Evolutionary conservation across 2,113 vertebrate genomes (phyloP).

Genomic region (Taurulus bubalis): DNA sequence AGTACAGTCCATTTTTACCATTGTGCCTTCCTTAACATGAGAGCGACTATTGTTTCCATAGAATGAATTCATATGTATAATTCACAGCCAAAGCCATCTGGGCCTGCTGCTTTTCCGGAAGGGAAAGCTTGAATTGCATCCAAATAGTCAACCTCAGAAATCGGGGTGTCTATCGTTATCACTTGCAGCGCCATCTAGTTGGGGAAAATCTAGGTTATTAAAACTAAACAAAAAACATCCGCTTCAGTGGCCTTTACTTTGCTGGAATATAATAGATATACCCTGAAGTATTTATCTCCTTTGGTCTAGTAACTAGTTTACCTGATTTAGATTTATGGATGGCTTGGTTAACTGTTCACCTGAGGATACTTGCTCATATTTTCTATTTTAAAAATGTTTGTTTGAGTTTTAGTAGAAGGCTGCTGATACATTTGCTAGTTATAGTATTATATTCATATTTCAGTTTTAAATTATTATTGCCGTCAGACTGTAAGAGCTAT

Average conservation of each 20-base stretch:
- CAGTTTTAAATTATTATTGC: conserved; percentile 7
- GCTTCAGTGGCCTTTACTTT: not conserved
- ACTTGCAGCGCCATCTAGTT: not conserved
- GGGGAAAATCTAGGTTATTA: not conserved
- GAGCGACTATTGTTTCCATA: too few relatives aligned
- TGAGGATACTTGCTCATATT: not conserved
- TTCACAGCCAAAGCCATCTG: conserved; percentile 15
- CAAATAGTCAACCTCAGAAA: not conserved
- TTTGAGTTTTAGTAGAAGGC: not conserved
- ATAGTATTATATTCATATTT: too few relatives aligned
- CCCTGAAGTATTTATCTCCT: not conserved
- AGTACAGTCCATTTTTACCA: not conserved
- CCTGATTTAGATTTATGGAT: not conserved
- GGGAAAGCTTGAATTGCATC: not conserved
- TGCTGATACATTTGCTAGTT: not conserved
- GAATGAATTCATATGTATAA: too few relatives aligned
- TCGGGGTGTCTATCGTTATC: not conserved
- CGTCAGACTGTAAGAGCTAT: not conserved
- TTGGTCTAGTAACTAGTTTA: not conserved
- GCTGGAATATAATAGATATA: not conserved
- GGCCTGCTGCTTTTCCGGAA: not conserved
- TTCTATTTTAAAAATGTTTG: not conserved
- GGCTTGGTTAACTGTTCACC: not conserved
- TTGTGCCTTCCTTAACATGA: not conserved
- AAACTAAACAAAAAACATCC: not conserved